phyloP scores from a whole-genome alignment of 1,140 invertebrate species.

The Neuroterus valhalla region DNA sequence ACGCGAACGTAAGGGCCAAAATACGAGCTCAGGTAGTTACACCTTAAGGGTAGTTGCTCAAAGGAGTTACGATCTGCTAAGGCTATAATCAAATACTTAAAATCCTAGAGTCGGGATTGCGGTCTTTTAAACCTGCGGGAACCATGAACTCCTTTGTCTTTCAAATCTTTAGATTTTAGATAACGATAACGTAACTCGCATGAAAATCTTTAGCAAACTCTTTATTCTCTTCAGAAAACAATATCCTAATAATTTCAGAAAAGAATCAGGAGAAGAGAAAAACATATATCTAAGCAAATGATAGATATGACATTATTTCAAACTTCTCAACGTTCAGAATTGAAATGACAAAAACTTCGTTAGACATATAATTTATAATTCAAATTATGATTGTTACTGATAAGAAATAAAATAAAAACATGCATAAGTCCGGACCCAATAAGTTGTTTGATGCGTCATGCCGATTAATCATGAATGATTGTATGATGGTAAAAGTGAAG shows the following conservation, averaged over 20 bases:
- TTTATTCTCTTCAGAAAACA: neutral
- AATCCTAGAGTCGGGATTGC: constrained; percentile 51
- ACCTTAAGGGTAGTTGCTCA: constrained; percentile 51
- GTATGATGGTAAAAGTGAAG: no score
- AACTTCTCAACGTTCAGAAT: no score
- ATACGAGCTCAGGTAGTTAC: constrained; percentile 57
- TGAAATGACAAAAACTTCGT: no score
- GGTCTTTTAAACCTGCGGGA: constrained; percentile 49
- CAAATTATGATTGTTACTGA: no score
- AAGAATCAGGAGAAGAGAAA: no score
- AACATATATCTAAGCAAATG: no score
- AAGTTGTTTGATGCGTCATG: no score
- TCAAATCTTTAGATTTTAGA: constrained; percentile 33
- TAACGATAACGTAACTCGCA: neutral
- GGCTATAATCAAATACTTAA: constrained; percentile 72
- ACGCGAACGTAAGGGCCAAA: constrained; percentile 46
- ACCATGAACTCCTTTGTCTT: constrained; percentile 60
- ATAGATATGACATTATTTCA: no score
- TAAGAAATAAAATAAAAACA: no score
- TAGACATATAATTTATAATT: no score
- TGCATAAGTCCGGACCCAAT: no score
- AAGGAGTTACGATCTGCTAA: constrained; percentile 57
- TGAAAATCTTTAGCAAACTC: neutral
- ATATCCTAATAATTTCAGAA: neutral
- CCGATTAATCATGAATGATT: no score